Evolutionary conservation across 2,113 vertebrate genomes (phyloP), one percentile per base, ranked within the genome.

Genomic region (Peromyscus californicus): DNA sequence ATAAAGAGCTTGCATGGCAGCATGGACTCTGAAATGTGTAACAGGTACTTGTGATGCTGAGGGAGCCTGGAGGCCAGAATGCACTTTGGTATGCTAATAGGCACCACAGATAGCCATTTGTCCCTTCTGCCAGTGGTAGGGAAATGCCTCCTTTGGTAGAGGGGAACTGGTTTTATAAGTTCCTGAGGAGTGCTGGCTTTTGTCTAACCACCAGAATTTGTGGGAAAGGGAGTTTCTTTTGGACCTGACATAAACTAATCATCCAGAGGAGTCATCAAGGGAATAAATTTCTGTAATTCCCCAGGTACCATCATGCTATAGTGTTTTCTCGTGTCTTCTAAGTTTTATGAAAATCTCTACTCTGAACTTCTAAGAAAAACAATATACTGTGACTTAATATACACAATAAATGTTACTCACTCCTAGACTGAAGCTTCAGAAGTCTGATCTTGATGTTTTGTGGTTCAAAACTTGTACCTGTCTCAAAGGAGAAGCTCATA

Each of bases 241-340:
- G 33, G 78, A n/a, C 33, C 33, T 57, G 78, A 80, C 99, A 98
- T 99, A 96, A 93, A 99, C 94, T 92, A 99, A 74, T 99, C 98
- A 80, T 69, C 98, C 8, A 98, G 93, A 4, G 99, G 98, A 98
- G 98, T 17, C 99, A 98, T 99, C 99, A 92, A 99, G 97, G 83
- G 99, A 99, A 97, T 99, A 98, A 59, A 99, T 98, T 8, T 98
- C 99, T 69, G 99, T 98, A 69, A 99, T 98, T 65, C 99, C 98
- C 98, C 99, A 98, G 0, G 98, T 96, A 45, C 98, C 99, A 26
- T 98, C 99, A 57, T 95, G 61, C 99, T 98, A 93, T 98, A 0
- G 42, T 85, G 36, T 99, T 99, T 79, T 99, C 98, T n/a, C 48
- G 11, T 57, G 51, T 57, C 51, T 80, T 51, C 19, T 80, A 57